Conservation (phyloP, 2,797 vertebrate species). For the Margarornis squamiger region DNA sequence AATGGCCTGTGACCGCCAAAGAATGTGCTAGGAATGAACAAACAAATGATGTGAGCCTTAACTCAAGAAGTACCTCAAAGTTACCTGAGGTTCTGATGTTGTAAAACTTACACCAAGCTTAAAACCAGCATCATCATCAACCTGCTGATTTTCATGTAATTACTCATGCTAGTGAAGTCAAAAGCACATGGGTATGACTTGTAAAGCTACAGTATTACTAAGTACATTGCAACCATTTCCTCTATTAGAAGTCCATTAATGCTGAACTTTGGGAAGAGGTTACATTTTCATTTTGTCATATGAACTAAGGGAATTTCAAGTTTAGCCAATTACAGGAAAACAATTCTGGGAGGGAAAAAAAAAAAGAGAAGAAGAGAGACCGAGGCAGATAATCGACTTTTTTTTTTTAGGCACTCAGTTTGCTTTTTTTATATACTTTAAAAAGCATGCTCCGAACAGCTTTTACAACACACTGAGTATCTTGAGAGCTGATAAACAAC, state of each 20-base stretch:
- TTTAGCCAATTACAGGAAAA: not conserved
- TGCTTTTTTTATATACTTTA: not conserved
- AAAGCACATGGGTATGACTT: not conserved
- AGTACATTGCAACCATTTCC: not conserved
- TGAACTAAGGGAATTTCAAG: not conserved
- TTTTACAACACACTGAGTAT: not conserved
- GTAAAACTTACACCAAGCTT: not conserved
- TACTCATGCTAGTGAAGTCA: not conserved
- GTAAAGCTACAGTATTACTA: not conserved
- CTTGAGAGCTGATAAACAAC: not conserved
- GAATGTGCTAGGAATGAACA: not conserved
- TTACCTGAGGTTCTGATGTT: not conserved
- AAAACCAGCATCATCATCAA: not conserved
- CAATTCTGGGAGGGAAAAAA: rapidly evolving
- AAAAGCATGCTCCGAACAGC: not conserved
- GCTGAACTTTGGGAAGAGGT: not conserved
- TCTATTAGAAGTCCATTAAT: not conserved
- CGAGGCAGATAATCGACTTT: not conserved
- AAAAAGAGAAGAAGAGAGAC: not conserved
- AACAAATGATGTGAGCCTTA: not conserved
- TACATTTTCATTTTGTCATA: not conserved
- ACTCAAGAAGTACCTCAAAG: not conserved
- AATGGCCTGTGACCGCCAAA: not conserved
- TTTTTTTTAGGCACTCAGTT: not conserved
- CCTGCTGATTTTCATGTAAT: not conserved